A percentile compares a stretch with the other conserved stretches of the same genome.
Evolutionary conservation across 2,797 vertebrate species (phyloP).

Genomic region (Rhinogobio ventralis): DNA sequence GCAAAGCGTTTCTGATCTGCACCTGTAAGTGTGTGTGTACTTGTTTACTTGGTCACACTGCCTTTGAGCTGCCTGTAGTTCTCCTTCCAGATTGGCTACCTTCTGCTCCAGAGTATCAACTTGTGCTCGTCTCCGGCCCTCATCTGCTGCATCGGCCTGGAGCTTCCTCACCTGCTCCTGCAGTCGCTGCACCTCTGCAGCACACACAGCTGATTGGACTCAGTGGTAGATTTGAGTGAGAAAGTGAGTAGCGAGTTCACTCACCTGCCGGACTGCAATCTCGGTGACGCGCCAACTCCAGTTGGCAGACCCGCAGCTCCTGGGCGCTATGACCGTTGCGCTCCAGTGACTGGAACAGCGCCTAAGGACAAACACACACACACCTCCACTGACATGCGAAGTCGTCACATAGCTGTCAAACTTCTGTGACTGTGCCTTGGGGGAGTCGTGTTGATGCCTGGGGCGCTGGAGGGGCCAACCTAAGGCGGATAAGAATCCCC

Average conservation of each 20-base stretch:
- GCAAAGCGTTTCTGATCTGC: slow-evolving; percentile 9
- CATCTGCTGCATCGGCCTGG: slow-evolving; percentile 64
- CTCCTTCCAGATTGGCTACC: slow-evolving; percentile 67
- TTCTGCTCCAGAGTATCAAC: slow-evolving; percentile 62
- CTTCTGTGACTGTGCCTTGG: slow-evolving; percentile 70
- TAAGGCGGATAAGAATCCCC: slow-evolving; percentile 72
- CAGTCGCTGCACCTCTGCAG: slow-evolving; percentile 70
- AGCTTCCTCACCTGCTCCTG: slow-evolving; percentile 69
- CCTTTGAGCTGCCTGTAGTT: slow-evolving; percentile 69
- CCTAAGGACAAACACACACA: slow-evolving; percentile 59
- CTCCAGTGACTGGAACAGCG: slow-evolving; percentile 66
- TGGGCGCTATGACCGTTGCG: slow-evolving; percentile 72
- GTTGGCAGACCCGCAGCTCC: slow-evolving; percentile 72
- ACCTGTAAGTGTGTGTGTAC: slow-evolving; percentile 33
- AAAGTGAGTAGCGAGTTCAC: neutral
- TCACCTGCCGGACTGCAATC: slow-evolving; percentile 71
- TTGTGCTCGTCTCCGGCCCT: slow-evolving; percentile 69
- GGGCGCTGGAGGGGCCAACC: slow-evolving; percentile 70
- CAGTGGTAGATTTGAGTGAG: neutral
- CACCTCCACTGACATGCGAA: slow-evolving; percentile 52
- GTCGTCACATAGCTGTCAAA: slow-evolving; percentile 75
- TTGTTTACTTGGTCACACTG: slow-evolving; percentile 68
- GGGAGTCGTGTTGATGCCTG: slow-evolving; percentile 72
- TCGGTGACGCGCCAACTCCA: slow-evolving; percentile 74
- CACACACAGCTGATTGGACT: slow-evolving; percentile 28